Percentiles rank a stretch among this genome's conserved stretches.
Conservation (phyloP, 2,888 invertebrate genomes). For the Encarsia formosa region DNA sequence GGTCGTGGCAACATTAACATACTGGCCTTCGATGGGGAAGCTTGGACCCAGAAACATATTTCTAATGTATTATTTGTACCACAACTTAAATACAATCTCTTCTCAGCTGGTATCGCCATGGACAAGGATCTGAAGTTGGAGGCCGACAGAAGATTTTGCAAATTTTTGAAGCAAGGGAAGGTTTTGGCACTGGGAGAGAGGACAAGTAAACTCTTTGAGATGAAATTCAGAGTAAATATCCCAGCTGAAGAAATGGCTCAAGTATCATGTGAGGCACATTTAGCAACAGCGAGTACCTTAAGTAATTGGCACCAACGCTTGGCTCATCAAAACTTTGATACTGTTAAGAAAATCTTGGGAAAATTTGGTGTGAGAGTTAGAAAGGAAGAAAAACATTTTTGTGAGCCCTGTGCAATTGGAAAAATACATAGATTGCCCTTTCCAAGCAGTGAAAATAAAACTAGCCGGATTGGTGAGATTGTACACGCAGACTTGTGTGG, state of each 20-base stretch:
- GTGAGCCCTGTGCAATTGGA: conserved; percentile 31
- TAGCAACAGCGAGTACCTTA: not conserved
- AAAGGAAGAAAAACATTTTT: conserved; percentile 21
- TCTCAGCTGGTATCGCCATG: conserved; percentile 20
- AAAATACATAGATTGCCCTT: conserved; percentile 30
- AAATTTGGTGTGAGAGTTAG: conserved; percentile 1
- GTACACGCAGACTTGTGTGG: conserved; percentile 27
- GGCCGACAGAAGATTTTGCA: conserved; percentile 5
- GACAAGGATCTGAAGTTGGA: conserved; percentile 21
- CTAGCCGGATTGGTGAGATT: conserved; percentile 18
- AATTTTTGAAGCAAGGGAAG: not conserved
- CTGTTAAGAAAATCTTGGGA: conserved; percentile 21
- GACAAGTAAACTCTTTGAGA: not conserved
- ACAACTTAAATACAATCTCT: conserved; percentile 20
- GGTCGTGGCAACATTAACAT: conserved; percentile 16
- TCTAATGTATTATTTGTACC: conserved; percentile 18
- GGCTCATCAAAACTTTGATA: conserved; percentile 20
- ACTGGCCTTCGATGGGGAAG: conserved; percentile 10
- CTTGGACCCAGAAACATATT: conserved; percentile 16
- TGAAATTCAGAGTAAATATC: not conserved
- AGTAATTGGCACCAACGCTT: conserved; percentile 24
- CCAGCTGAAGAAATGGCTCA: too few species aligned
- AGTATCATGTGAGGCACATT: not conserved
- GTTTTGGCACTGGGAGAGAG: not conserved
- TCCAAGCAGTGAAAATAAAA: not conserved